Base-by-base conservation (phyloP, 1,140 invertebrate species). In the Sycophaga agraensis region DNA sequence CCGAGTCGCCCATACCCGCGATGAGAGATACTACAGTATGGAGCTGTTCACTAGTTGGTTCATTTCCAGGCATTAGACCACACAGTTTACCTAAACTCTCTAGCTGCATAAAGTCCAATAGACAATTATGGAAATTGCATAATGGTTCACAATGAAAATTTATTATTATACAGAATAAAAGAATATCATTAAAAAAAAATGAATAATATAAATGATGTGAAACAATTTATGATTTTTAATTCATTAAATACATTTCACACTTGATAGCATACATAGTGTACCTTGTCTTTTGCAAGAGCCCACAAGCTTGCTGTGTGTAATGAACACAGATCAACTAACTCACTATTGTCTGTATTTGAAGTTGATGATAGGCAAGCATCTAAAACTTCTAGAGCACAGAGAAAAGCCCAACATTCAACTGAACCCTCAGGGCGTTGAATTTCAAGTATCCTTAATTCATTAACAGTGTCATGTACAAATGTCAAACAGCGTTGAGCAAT, bases 251-350 rank as follows among this genome's bases (percentile, higher is more conserved):
- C n/a, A 16, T 12, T 1, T 5, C 17, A 54, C 40, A 54, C 42
- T 54, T 21, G 14, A 11, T 42, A 19, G 3, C n/a, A 28, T 54
- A 14, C 24, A 8, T 14, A 17, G 39, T 39, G 43, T 74, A 94
- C 91, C 85, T 98, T 98, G 76, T 94, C 89, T 73, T 94, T 90
- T 60, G 94, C 93, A 77, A 95, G 90, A 66, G 94, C 93, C 89
- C 95, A 91, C 5, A 98, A 83, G 19, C 89, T 89, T 16, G 95
- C 94, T 46, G 94, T 96, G 72, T 93, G 90, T 28, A 91, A 83
- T 11, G 94, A 94, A 80, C 93, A 93, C 49, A 86, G 81, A 35
- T 81, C 78, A 1, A 82, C 68, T 53, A 89, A 86, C 71, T 88
- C 61, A 84, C 84, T 78, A 68, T 85, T 86, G 45, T 88, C 87